Base-by-base conservation (phyloP, 1,140 invertebrate species). In the Camponotus vicinus region DNA sequence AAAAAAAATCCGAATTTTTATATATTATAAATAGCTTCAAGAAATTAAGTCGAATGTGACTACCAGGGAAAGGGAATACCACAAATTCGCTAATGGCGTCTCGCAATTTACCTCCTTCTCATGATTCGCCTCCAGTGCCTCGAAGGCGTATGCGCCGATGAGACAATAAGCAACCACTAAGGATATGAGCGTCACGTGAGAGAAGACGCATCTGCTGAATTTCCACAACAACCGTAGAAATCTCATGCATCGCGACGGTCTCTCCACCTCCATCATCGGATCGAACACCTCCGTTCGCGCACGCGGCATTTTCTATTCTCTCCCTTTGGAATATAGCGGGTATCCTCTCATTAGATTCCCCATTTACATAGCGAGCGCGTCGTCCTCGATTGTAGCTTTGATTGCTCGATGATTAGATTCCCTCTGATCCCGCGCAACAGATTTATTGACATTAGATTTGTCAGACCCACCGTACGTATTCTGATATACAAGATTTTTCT, bases 121-220 rank as follows among this genome's bases (percentile, higher is more conserved):
- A 92, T 98, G 96, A 13, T 96, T 95, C 0, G 96, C 95, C 93
- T 99, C 98, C 66, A 99, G 95, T n/a, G 95, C 95, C 93, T 97
- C 97, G 95, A 99, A 99, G 21, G 98, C 97, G 90, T 97, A 97
- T 9, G 98, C 98, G 9, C 98, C 98, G 59, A 98, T 96, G 86
- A 98, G 96, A 94, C 98, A 98, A 94, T 99, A 99, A 40, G 97
- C 97, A 70, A 98, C 97, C 67, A 99, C 98, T 91, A 98, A 95
- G 45, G 98, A 97, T 85, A 98, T 97, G 75, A 99, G 96, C 88
- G 98, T 97, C 87, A 98, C 97, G 95, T 99, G 98, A 0, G 98
- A 98, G 91, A 98, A 98, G 63, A 98, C 95, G 95, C 98, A 87
- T 91, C 98, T 97, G 94, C 97, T 97, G 73, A 98, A 96, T 93